Conservation (phyloP, 2,113 vertebrate species). For the mouse (Mus musculus) region GRCm39 chr13:18105501-18106000, state of each 20-base stretch:
- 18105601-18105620: not conserved
- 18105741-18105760: not conserved
- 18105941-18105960: not conserved
- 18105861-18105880: not conserved
- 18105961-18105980: constrained; percentile 30
- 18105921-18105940: not conserved
- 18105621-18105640: not conserved
- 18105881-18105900: not conserved
- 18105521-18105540: not conserved
- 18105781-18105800: not conserved
- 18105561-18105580: not conserved
- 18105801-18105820: not conserved
- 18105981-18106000: not conserved
- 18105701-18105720: not conserved
- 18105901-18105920: not conserved
- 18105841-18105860: not conserved
- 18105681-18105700: not conserved
- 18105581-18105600: not conserved
- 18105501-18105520: too few relatives aligned
- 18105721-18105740: constrained; percentile 26
- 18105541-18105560: too few relatives aligned
- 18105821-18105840: constrained; percentile 4
- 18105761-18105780: not conserved
- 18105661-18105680: not conserved
- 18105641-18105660: not conserved